Percentiles rank a stretch among this genome's conserved stretches.
Conservation (phyloP, 1,140 invertebrate genomes). For the Cyrtorhinus lividipennis region DNA sequence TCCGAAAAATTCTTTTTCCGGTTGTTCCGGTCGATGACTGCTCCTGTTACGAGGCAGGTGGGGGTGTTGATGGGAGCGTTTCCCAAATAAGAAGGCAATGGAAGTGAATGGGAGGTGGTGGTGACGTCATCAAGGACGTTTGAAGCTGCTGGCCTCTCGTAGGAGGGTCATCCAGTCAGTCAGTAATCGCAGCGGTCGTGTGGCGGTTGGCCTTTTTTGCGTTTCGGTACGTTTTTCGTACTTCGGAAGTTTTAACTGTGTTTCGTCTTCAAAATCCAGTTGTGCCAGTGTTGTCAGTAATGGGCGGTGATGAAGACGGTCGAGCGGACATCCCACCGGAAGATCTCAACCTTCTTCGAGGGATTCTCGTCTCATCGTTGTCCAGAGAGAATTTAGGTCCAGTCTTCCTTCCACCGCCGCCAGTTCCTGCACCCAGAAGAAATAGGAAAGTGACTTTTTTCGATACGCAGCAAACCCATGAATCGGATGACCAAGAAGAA, state of each 20-base stretch:
- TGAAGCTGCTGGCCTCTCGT: not conserved
- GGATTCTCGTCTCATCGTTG: conserved; percentile 42
- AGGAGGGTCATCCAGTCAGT: not conserved
- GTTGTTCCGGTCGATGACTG: not conserved
- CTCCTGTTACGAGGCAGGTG: not conserved
- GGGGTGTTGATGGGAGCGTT: not conserved
- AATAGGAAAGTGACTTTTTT: conserved; percentile 22
- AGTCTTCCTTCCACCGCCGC: conserved; percentile 17
- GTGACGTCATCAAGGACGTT: conserved; percentile 8
- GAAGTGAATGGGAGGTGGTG: not conserved
- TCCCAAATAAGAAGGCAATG: not conserved
- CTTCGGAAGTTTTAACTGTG: not conserved
- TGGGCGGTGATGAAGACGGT: conserved; percentile 16
- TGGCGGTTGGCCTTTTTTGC: not conserved
- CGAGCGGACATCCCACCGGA: conserved; percentile 18
- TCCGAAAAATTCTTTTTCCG: too few species aligned
- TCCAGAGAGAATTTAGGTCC: conserved; percentile 41
- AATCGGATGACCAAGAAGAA: not conserved
- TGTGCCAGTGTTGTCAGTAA: not conserved
- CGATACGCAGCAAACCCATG: conserved; percentile 11
- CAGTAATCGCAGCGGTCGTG: not conserved
- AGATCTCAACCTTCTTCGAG: conserved; percentile 38
- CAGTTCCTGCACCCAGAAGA: conserved; percentile 11
- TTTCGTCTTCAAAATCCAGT: not conserved
- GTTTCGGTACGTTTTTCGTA: not conserved